Base-by-base conservation (phyloP, 1,140 invertebrate species). In the Nylanderia fulva region DNA sequence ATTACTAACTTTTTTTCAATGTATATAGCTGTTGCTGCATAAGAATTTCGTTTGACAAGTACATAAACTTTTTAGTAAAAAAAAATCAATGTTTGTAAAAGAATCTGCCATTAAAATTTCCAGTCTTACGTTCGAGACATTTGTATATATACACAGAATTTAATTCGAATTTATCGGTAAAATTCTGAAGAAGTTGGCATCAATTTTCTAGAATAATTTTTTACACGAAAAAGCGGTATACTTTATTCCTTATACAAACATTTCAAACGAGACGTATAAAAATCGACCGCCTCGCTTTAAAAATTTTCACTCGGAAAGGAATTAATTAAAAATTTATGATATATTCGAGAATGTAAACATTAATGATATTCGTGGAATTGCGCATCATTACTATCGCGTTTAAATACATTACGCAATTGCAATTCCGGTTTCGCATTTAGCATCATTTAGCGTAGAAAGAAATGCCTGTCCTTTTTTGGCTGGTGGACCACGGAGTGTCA, bases 381-480 rank as follows among this genome's bases (percentile, higher is more conserved):
- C 13, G 29, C n/a, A 21, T 66, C 1, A 66, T 66, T 64, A 36
- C 24, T 58, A 21, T 64, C 36, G 29, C 13, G 3, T 45, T 77
- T 54, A 66, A 52, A 7, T 42, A 2, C n/a, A 8, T 79, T 79
- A 27, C 36, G 21, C 11, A 77, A 66, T 8, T 66, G 8, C 39
- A 79, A 66, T 79, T 66, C 21, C 61, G 61, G 29, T 52, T 9
- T 79, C 24, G 6, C 11, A 29, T 33, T 3, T 64, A 45, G 11
- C 2, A 36, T 58, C 27, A 39, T 39, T 27, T 4, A n/a, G 24
- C 42, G 5, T 45, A 45, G 60, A 13, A 1, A 79, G n/a, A 48
- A 77, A 11, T 45, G 33, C 9, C 42, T 7, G 6, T 61, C 9
- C 29, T 61, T 60, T 24, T 64, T 52, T 15, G 18, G 6, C 52